Evolutionary conservation across 1,140 invertebrate species (phyloP), one percentile per base, ranked within the genome.

Genomic region (Eulimnadia texana): DNA sequence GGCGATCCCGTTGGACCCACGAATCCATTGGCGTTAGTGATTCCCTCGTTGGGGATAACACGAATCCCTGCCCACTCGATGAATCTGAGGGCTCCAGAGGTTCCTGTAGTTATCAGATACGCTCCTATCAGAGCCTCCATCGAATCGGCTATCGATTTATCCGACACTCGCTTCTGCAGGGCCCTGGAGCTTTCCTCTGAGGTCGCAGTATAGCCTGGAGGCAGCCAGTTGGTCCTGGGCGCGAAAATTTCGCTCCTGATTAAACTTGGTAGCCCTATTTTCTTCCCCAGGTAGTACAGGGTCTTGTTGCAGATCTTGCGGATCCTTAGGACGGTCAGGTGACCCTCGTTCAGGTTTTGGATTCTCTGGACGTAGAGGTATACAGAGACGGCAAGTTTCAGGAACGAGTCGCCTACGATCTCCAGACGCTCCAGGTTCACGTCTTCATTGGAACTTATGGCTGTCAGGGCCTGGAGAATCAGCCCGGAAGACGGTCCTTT

Each of bases 161-260:
- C 93, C 3, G 94, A 93, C 68, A 99, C 94, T 70, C 91, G 95
- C 70, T 99, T 95, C 70, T 98, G 93, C 0, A 93, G 22, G 24
- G 27, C n/a, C 2, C 50, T 19, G 50, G 24, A 11, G 19, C 3
- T 25, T 3, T 56, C 60, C 50, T 61, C 64, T 19, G 50, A 70
- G 20, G 69, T 66, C 0, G 68, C 70, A 65, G 11, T 64, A 70
- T 93, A 96, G 70, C 93, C 90, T 3, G 97, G 95, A 13, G 96
- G 94, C 3, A 99, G 72, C 97, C 97, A 99, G 74, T 98, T 98
- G 70, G 98, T 95, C 71, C 95, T 91, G 0, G 96, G 96, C 70
- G 99, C 94, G 76, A 99, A 99, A 76, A 99, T 99, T 0, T 90
- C 88, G 0, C 94, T 93, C 63, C 98, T 90, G 90, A 99, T 98